Percentiles rank a stretch among this genome's conserved stretches.
phyloP scores from a whole-genome alignment of 2,888 invertebrate genomes.

The Pelosia muscerda region DNA sequence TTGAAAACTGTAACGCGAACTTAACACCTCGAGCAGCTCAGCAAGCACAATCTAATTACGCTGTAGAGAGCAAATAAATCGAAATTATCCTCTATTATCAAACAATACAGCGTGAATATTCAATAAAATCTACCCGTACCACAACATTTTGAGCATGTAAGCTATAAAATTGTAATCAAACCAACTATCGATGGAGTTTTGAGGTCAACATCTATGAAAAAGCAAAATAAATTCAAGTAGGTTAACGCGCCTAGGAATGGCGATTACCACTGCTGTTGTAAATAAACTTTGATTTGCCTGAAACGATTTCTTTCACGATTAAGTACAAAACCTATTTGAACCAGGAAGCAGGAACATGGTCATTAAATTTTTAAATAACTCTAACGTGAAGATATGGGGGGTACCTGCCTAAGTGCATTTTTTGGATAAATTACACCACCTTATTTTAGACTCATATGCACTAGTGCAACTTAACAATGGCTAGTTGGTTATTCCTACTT shows the following conservation, averaged over 20 bases:
- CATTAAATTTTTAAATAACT: not conserved
- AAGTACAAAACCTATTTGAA: slow-evolving; percentile 7
- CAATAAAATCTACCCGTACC: not conserved
- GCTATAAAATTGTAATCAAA: slow-evolving; percentile 15
- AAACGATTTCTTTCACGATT: slow-evolving; percentile 19
- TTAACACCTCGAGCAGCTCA: not conserved
- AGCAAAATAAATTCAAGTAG: slow-evolving; percentile 45
- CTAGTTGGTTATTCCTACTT: slow-evolving; percentile 14
- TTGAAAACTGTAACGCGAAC: not conserved
- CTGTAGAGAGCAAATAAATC: not conserved
- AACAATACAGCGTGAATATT: not conserved
- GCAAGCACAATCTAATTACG: not conserved
- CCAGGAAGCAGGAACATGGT: not conserved
- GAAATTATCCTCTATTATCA: not conserved
- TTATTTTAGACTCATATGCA: not conserved
- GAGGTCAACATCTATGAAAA: slow-evolving; percentile 46
- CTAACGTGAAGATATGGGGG: not conserved
- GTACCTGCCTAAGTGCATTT: not conserved
- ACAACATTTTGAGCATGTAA: slow-evolving; percentile 6
- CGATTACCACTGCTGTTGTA: slow-evolving; percentile 34
- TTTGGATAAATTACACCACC: slow-evolving; percentile 18
- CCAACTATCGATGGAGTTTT: slow-evolving; percentile 34
- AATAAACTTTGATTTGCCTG: slow-evolving; percentile 33
- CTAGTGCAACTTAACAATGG: slow-evolving; percentile 19
- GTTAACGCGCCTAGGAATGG: slow-evolving; percentile 42